phyloP scores from a whole-genome alignment of 2,797 vertebrate species.

The Sebastes variabilis region DNA sequence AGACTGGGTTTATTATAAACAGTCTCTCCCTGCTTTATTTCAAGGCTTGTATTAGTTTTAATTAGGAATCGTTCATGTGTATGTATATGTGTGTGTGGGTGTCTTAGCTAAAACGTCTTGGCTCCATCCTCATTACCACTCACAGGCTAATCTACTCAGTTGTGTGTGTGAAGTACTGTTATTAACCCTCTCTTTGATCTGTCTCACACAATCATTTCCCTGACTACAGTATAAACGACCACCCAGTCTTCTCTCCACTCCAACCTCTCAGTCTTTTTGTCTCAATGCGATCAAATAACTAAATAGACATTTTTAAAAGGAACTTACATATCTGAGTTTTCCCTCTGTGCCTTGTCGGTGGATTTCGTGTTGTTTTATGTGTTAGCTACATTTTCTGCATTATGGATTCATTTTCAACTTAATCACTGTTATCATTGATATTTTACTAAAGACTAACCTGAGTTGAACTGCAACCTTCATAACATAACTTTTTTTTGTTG shows the following conservation, averaged over 20 bases:
- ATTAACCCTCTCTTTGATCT: slow-evolving; percentile 90
- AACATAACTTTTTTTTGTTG: slow-evolving; percentile 38
- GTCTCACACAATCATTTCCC: slow-evolving; percentile 60
- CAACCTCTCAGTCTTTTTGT: slow-evolving; percentile 1
- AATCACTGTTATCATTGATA: background rate
- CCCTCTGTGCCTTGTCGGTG: background rate
- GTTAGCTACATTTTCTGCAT: background rate
- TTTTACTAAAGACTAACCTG: background rate
- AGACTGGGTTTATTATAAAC: slow-evolving; percentile 79
- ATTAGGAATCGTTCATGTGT: slow-evolving; percentile 84
- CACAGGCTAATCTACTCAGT: slow-evolving; percentile 77
- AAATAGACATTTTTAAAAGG: background rate
- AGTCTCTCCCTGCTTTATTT: slow-evolving; percentile 82
- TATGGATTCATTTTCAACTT: background rate
- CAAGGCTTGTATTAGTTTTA: slow-evolving; percentile 88
- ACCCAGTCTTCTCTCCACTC: slow-evolving; percentile 53
- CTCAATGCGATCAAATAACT: slow-evolving; percentile 8
- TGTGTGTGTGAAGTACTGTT: slow-evolving; percentile 69
- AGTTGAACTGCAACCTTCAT: background rate
- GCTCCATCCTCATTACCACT: slow-evolving; percentile 91
- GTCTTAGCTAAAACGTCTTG: slow-evolving; percentile 84
- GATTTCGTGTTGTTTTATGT: background rate
- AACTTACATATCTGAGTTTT: slow-evolving; percentile 46
- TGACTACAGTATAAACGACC: slow-evolving; percentile 74
- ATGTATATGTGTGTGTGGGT: slow-evolving; percentile 59